Conservation (phyloP, 92 coral and sea anemone genomes). For the Bergia sp. region DNA sequence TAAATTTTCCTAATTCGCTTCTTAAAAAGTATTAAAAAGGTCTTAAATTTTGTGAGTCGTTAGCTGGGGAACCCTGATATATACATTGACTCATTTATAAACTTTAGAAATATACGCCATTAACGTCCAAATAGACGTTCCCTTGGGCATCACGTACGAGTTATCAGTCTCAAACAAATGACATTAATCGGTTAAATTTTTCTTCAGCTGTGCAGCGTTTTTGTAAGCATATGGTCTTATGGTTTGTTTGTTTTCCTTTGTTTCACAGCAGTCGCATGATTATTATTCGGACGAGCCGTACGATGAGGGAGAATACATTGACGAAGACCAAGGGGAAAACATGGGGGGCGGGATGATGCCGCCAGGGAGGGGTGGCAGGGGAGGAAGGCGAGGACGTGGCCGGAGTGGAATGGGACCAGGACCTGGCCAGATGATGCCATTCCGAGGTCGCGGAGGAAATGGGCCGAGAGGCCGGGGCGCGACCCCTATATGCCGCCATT, state of each 20-base stretch:
- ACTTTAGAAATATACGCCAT: too few species aligned
- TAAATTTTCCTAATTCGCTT: too few species aligned
- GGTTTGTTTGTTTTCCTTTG: constrained; percentile 4
- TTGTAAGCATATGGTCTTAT: background rate
- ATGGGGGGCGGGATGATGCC: constrained; percentile 66
- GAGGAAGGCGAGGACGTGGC: constrained; percentile 92
- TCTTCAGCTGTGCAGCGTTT: too few species aligned
- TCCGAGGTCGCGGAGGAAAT: constrained; percentile 86
- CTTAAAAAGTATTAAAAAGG: too few species aligned
- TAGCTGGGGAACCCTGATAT: too few species aligned
- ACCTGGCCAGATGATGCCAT: constrained; percentile 44
- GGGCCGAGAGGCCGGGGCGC: constrained; percentile 93
- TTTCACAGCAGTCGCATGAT: constrained; percentile 75
- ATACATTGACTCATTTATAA: too few species aligned
- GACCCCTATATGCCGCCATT: constrained; percentile 91
- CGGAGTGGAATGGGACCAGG: constrained; percentile 85
- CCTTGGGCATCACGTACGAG: too few species aligned
- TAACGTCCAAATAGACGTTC: too few species aligned
- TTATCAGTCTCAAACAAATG: too few species aligned
- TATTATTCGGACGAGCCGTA: constrained; percentile 71
- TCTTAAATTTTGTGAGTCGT: too few species aligned
- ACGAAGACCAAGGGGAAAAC: constrained; percentile 51
- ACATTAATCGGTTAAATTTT: too few species aligned
- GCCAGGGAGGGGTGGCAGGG: constrained; percentile 79
- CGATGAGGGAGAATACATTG: constrained; percentile 73